Conservation (phyloP, 2,797 vertebrate genomes). For the Alexandromys oeconomus region DNA sequence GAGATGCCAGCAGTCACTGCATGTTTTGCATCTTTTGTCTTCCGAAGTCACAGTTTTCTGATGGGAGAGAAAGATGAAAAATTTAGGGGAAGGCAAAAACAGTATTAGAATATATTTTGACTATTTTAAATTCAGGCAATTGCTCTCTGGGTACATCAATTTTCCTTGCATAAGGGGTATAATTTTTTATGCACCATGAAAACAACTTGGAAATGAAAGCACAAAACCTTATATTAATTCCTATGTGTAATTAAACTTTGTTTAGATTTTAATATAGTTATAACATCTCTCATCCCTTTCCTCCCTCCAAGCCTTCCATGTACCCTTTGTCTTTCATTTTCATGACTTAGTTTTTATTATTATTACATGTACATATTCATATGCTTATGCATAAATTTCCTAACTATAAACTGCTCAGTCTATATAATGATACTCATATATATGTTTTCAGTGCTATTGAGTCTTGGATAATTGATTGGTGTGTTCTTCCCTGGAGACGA, state of each 20-base stretch:
- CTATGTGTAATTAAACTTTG: neutral
- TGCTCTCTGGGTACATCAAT: neutral
- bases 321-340: neutral
- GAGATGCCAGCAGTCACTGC: neutral
- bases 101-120: neutral
- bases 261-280: neutral
- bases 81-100: neutral
- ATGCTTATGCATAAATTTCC: too few species aligned
- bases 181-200: neutral
- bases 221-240: neutral
- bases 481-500: neutral
- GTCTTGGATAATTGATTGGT: neutral
- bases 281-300: neutral
- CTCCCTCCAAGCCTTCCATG: neutral
- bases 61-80: neutral
- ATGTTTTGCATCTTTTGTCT: neutral
- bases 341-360: neutral
- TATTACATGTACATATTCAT: neutral
- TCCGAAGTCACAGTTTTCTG: neutral
- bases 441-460: neutral
- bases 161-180: neutral
- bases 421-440: neutral
- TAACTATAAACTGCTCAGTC: neutral
- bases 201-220: neutral
- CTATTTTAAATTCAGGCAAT: constrained; percentile 47